Evolutionary conservation across 2,113 vertebrate genomes (phyloP).

Genomic region (Aspidoscelis tigris): DNA sequence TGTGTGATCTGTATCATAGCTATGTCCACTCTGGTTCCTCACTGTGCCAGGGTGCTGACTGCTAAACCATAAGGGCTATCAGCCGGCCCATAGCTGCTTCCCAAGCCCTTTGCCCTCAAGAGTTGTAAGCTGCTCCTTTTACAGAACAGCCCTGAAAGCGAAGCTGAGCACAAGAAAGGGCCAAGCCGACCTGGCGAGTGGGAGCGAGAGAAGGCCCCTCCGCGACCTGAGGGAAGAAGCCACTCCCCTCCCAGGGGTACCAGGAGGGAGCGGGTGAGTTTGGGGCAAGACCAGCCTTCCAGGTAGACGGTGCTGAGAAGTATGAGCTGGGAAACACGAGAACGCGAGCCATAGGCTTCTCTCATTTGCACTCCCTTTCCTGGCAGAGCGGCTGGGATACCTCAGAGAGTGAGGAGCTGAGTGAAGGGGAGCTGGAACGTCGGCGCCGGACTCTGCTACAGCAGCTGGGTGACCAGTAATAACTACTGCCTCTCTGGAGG

Average conservation of each 20-base stretch:
- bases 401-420: constrained; percentile 79
- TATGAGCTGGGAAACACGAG: too few species aligned
- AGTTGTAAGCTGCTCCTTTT: constrained; percentile 43
- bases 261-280: constrained; percentile 74
- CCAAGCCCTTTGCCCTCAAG: background rate
- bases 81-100: too few species aligned
- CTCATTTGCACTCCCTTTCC: constrained; percentile 42
- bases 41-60: background rate
- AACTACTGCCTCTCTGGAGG: constrained; percentile 38
- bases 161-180: constrained; percentile 71
- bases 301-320: background rate
- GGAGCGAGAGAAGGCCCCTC: constrained; percentile 66
- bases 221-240: constrained; percentile 67
- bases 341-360: background rate
- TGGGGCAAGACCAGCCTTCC: too few species aligned
- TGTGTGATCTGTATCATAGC: background rate
- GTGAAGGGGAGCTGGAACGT: constrained; percentile 77
- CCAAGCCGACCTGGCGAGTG: constrained; percentile 38
- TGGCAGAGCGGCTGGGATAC: constrained; percentile 79
- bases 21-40: background rate
- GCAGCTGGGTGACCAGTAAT: constrained; percentile 77
- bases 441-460: constrained; percentile 76
- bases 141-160: constrained; percentile 76
- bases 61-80: background rate
- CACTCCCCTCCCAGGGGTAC: constrained; percentile 68